A percentile compares a stretch with the other conserved stretches of the same genome.
Conservation (phyloP, 1,140 invertebrate genomes). For the Drosophila quadrilineata region DNA sequence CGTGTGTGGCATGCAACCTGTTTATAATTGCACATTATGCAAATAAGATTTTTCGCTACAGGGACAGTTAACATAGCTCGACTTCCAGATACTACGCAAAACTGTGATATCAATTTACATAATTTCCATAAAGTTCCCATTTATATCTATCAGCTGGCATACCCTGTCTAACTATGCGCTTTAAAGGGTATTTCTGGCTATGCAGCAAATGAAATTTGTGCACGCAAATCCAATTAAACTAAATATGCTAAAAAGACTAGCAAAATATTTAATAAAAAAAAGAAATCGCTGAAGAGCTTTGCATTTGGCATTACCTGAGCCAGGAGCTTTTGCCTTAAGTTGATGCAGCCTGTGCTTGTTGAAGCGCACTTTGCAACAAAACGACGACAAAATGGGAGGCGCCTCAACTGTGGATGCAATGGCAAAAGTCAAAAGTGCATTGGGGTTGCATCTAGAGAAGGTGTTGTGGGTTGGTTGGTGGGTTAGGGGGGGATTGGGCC, state of each 20-base stretch:
- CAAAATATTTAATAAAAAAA: conserved; percentile 45
- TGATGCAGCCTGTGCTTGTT: conserved; percentile 15
- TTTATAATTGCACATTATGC: conserved; percentile 70
- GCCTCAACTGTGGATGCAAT: no score
- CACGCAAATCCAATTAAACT: conserved; percentile 55
- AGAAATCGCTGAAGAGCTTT: conserved; percentile 32
- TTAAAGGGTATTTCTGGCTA: background rate
- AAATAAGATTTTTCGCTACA: conserved; percentile 52
- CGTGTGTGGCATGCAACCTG: conserved; percentile 21
- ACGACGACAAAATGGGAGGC: conserved; percentile 27
- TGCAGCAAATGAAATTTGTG: conserved; percentile 25
- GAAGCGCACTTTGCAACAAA: conserved; percentile 23
- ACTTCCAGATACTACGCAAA: background rate
- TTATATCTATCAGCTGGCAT: background rate
- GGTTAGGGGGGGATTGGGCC: conserved; percentile 35
- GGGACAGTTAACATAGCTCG: no score
- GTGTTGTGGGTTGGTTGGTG: background rate
- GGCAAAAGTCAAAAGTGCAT: no score
- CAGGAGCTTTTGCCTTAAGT: background rate
- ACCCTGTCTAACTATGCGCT: background rate
- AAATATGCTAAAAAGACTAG: conserved; percentile 43
- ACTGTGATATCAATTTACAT: background rate
- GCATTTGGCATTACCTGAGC: conserved; percentile 32
- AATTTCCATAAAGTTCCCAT: background rate
- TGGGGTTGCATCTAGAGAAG: no score